Evolutionary conservation across 2,797 vertebrate genomes (phyloP).

Genomic region (Phrynocephalus forsythii): DNA sequence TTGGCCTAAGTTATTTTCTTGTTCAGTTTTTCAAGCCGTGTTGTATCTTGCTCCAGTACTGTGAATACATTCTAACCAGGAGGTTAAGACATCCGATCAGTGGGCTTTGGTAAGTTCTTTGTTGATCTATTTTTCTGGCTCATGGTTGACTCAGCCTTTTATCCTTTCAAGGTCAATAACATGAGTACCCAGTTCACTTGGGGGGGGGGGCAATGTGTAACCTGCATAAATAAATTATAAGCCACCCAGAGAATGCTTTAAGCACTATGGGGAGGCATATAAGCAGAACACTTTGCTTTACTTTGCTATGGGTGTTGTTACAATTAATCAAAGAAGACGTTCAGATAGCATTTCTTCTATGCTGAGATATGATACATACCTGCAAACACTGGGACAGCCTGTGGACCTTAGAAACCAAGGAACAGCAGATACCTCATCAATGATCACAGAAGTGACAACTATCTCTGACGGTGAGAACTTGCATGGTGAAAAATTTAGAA

Average conservation of each 20-base stretch:
- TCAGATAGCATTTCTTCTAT: background rate
- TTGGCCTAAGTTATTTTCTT: slow-evolving; percentile 42
- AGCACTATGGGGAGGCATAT: too few species aligned
- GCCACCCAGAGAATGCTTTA: too few species aligned
- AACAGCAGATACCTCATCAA: background rate
- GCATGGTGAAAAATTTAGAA: too few species aligned
- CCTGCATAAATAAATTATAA: too few species aligned
- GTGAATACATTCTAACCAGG: background rate
- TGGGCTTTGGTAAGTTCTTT: slow-evolving; percentile 45
- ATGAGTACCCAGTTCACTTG: too few species aligned
- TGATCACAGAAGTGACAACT: background rate
- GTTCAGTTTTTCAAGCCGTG: slow-evolving; percentile 9
- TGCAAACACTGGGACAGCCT: background rate
- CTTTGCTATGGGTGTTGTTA: background rate
- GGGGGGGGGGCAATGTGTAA: too few species aligned
- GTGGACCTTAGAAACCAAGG: background rate
- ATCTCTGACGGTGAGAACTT: too few species aligned
- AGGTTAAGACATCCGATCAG: slow-evolving; percentile 10
- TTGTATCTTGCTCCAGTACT: background rate
- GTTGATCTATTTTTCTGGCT: background rate
- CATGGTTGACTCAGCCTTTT: too few species aligned
- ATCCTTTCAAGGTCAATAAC: too few species aligned
- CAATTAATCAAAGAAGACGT: background rate
- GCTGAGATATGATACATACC: background rate
- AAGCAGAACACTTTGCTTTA: too few species aligned